Base-by-base conservation (phyloP, 2,888 invertebrate species). In the Tipula unca region DNA sequence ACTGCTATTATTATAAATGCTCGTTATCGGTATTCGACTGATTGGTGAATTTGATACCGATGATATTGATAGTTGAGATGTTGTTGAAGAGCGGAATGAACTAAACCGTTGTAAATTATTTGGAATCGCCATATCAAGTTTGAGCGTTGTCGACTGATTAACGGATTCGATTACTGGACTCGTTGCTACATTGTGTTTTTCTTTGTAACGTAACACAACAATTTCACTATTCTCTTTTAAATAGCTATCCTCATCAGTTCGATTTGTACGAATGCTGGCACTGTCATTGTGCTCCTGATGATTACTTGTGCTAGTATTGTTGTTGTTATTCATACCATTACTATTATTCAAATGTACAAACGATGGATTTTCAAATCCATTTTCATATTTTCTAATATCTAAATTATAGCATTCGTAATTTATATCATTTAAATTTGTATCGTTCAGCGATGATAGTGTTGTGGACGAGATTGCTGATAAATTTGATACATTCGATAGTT, bases 331-430 rank as follows among this genome's bases (percentile, higher is more conserved):
- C 88, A 39, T 82, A 82, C 1, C 86, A 86, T 82, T 87, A 85
- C 86, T 87, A 84, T 87, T 87, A 82, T 88, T 90, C 29, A 91
- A 89, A 87, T 91, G 91, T 1, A 88, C 89, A 86, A 90, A 90
- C 25, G 91, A 90, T 84, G 90, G 91, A 89, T 91, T 91, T 87
- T 90, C 90, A 86, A 89, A 90, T 86, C 91, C 87, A 87, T 90
- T 90, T 85, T 90, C 89, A 88, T 90, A 90, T 85, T 90, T 90
- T 89, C 89, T 90, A 86, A 90, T 87, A 87, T 91, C 91, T 25
- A 89, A 90, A 87, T 90, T 88, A 86, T 88, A 88, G 69, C 87
- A 87, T 84, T 87, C 87, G 48, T 83, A 86, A 86, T 88, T 87
- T 14, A 86, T 87, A 54, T 85, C 86, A 32, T 85, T 86, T 25